Conservation (phyloP, 2,888 invertebrate species). For the Drosophila eohydei region DNA sequence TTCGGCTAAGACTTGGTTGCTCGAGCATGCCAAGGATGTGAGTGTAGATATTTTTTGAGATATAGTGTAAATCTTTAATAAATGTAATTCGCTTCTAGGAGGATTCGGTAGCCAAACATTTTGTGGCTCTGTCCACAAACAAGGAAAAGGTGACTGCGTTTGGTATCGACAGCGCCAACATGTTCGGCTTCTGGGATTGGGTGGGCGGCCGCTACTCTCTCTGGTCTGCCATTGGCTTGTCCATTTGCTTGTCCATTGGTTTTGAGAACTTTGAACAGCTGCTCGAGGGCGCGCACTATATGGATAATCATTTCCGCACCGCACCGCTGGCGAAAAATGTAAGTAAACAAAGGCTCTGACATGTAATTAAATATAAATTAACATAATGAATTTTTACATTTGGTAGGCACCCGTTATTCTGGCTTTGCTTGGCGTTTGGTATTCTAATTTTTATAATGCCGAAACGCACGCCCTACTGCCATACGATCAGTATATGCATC, state of each 20-base stretch:
- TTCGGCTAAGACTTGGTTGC: conserved; percentile 98
- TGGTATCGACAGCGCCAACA: conserved; percentile 98
- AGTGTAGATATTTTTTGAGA: conserved; percentile 79
- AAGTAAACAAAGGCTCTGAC: conserved; percentile 45
- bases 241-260: conserved; percentile 96
- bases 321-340: conserved; percentile 97
- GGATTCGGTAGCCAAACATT: conserved; percentile 96
- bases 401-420: conserved; percentile 95
- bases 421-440: conserved; percentile 97
- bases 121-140: conserved; percentile 99
- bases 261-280: conserved; percentile 97
- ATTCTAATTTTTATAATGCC: conserved; percentile 96
- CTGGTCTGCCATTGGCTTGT: conserved; percentile 99
- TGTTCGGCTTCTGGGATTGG: conserved; percentile 99
- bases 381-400: conserved; percentile 28
- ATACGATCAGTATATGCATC: conserved; percentile 99
- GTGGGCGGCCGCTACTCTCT: conserved; percentile 98
- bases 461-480: conserved; percentile 98
- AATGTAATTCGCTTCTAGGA: conserved; percentile 86
- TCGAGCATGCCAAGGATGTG: conserved; percentile 94
- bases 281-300: conserved; percentile 94
- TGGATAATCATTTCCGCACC: conserved; percentile 96
- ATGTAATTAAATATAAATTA: background rate
- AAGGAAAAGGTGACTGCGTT: conserved; percentile 97
- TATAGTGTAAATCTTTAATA: background rate